Base-by-base conservation (phyloP, 2,888 invertebrate genomes). In the Enchytraeus crypticus region DNA sequence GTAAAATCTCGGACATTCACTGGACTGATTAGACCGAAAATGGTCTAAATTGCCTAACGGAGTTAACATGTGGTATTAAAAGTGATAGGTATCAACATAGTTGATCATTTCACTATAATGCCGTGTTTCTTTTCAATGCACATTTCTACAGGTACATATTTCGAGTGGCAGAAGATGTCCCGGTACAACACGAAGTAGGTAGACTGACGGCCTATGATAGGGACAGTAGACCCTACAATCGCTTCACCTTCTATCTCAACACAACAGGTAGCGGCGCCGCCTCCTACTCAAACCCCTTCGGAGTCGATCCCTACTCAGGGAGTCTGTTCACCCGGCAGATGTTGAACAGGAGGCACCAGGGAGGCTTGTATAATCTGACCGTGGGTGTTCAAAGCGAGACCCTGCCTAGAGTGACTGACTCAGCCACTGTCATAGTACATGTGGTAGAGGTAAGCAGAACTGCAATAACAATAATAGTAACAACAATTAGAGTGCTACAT, bases 211-310 rank as follows among this genome's bases (percentile, higher is more conserved):
- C 63, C 23, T 45, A 29, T 26, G 63, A 63, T 33, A 29, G 33
- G 32, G 63, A 63, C 51, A 46, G 57, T 23, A 54, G 53, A 1
- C 63, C 63, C 0, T 54, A 53, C 33, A 63, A 63, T 27, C 51
- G 60, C 14, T 63, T 63, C 58, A 53, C 60, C 51, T 63, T 60
- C 49, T 29, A 51, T 29, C 54, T 63, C 8, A 53, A 60, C 55
- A 32, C 51, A 11, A 43, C 11, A 43, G 14, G 14, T n/a, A n/a
- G 11, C 43, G 43, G n/a, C 43, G 43, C 43, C 43, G 14, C 14
- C 14, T 49, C 26, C n/a, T 23, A 8, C 49, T 23, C 11, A 27
- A 11, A 34, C 30, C 63, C 32, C 5, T 63, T 63, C 49, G 47
- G 43, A 21, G 56, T 63, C 43, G 51, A 63, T 21, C 60, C 53